These are phyloP conservation scores for Pipistrellus pipistrellus DNA, from an alignment of 2,797 vertebrate genomes.

Conservation along the genomic window DNA sequence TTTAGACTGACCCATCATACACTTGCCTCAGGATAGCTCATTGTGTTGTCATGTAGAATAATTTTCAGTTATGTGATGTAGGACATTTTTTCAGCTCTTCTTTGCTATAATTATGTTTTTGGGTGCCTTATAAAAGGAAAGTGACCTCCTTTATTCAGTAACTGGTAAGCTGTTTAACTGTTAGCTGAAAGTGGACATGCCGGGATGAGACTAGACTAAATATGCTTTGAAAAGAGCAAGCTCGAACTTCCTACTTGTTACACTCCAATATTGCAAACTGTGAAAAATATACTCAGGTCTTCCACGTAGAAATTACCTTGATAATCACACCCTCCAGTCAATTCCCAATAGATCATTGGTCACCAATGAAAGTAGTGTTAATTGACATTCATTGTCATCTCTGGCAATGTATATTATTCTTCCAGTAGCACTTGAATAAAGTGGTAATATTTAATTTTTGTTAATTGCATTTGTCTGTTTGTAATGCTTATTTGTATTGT, in stretches of 20 bases:
- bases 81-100: constrained; percentile 4
- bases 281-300: background rate
- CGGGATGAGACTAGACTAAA: constrained; percentile 14
- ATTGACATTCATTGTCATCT: constrained; percentile 27
- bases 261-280: background rate
- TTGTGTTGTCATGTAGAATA: background rate
- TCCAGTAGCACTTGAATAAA: constrained; percentile 6
- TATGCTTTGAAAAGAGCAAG: constrained; percentile 58
- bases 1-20: background rate
- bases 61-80: background rate
- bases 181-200: constrained; percentile 1
- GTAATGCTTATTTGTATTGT: background rate
- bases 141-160: constrained; percentile 15
- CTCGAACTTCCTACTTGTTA: background rate
- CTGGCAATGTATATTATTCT: background rate
- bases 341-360: background rate
- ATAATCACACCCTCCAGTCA: background rate
- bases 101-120: background rate
- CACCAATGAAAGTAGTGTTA: background rate
- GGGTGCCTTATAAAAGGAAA: background rate
- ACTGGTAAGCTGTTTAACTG: constrained; percentile 55
- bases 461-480: background rate
- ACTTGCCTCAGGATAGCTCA: background rate
- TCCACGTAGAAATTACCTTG: background rate
- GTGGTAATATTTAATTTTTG: constrained; percentile 12